phyloP scores from a whole-genome alignment of 2,888 invertebrate species.

The Ophion slaviceki region DNA sequence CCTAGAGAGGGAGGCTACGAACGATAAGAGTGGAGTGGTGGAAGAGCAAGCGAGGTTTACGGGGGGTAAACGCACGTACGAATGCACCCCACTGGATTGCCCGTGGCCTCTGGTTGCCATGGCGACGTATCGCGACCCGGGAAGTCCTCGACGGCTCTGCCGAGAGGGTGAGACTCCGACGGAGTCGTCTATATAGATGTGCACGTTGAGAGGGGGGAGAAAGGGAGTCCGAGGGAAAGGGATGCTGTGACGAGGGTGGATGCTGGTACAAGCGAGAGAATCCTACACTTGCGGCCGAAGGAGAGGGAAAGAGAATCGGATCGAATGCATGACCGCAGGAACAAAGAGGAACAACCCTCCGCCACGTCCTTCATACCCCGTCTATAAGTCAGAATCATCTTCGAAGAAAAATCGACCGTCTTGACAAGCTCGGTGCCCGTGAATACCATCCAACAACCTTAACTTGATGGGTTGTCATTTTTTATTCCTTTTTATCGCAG shows the following conservation, averaged over 20 bases:
- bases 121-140: constrained; percentile 79
- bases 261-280: constrained; percentile 20
- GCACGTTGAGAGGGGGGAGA: constrained; percentile 15
- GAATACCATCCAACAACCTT: constrained; percentile 36
- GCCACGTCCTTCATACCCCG: background rate
- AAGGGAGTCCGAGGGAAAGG: constrained; percentile 19
- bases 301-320: constrained; percentile 43
- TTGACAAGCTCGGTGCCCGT: constrained; percentile 19
- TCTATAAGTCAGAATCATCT: constrained; percentile 32
- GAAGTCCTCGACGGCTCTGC: constrained; percentile 73
- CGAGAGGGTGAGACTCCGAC: constrained; percentile 44
- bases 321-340: constrained; percentile 55
- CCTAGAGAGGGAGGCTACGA: constrained; percentile 31
- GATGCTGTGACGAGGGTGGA: constrained; percentile 10
- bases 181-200: constrained; percentile 39
- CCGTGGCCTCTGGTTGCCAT: constrained; percentile 79
- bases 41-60: constrained; percentile 67
- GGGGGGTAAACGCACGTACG: constrained; percentile 80
- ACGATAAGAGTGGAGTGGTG: constrained; percentile 63
- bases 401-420: constrained; percentile 29
- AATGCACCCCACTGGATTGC: constrained; percentile 79
- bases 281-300: constrained; percentile 36
- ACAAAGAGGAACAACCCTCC: constrained; percentile 51
- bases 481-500: constrained; percentile 37
- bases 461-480: constrained; percentile 10